Conservation (phyloP, 2,797 vertebrate genomes). For the Takifugu ocellatus region DNA sequence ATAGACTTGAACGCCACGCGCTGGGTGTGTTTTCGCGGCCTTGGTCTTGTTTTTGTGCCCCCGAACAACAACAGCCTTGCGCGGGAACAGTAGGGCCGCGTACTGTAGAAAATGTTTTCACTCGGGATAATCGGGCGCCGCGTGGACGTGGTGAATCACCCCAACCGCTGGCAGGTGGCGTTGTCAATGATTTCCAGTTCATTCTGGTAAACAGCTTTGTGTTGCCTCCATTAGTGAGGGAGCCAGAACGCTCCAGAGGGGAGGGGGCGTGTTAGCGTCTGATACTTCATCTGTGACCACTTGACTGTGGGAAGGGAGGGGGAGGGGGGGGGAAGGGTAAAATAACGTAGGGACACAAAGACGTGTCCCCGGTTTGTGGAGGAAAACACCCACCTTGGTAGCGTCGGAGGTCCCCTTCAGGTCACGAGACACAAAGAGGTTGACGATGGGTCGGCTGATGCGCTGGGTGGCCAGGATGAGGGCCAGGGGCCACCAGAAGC, state of each 20-base stretch:
- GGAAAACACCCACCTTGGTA: slow-evolving; percentile 81
- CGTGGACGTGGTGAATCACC: slow-evolving; percentile 61
- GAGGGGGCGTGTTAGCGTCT: slow-evolving; percentile 39
- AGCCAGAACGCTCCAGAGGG: slow-evolving; percentile 66
- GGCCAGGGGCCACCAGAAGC: slow-evolving; percentile 98
- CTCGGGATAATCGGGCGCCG: slow-evolving; percentile 41
- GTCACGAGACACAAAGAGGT: slow-evolving; percentile 98
- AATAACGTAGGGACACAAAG: no score
- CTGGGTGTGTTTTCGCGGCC: slow-evolving; percentile 30
- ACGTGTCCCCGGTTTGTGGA: no score
- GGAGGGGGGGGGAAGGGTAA: no score
- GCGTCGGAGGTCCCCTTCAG: slow-evolving; percentile 86
- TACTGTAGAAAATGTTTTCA: slow-evolving; percentile 55
- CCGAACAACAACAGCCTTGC: slow-evolving; percentile 43
- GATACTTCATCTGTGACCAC: slow-evolving; percentile 47
- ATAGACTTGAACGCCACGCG: slow-evolving; percentile 23
- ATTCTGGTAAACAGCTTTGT: slow-evolving; percentile 70
- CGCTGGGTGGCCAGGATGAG: slow-evolving; percentile 95
- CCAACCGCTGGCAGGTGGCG: slow-evolving; percentile 60
- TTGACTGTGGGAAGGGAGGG: slow-evolving; percentile 15
- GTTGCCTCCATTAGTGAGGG: slow-evolving; percentile 57
- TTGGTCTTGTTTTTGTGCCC: slow-evolving; percentile 49
- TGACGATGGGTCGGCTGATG: slow-evolving; percentile 96
- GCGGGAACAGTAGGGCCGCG: slow-evolving; percentile 38
- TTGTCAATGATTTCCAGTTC: slow-evolving; percentile 64